Percentiles rank a stretch among this genome's conserved stretches.
Conservation (phyloP, 2,113 vertebrate genomes). For the Percina caprodes region DNA sequence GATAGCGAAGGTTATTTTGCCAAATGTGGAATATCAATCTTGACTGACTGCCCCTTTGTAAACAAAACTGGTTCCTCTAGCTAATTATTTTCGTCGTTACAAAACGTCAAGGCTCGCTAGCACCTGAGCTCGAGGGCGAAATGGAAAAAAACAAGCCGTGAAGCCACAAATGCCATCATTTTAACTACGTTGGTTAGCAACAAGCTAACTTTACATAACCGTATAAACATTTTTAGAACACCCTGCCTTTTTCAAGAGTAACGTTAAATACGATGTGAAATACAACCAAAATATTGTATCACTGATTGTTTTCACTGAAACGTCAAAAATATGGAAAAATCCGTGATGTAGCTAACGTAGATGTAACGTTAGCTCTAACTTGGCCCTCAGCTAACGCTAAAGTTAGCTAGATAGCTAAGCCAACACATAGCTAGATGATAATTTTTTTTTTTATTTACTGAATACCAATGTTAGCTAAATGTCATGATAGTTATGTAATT, state of each 20-base stretch:
- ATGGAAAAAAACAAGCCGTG: neutral
- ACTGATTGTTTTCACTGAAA: neutral
- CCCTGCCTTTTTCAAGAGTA: fast-evolving
- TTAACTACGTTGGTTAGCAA: conserved; percentile 6
- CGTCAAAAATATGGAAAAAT: conserved; percentile 10
- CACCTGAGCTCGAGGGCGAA: neutral
- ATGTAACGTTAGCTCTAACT: neutral
- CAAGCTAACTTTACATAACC: conserved; percentile 5
- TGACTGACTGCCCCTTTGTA: neutral
- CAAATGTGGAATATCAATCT: neutral
- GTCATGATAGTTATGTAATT: no score
- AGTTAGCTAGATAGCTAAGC: neutral
- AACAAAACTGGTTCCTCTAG: neutral
- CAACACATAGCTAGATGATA: neutral
- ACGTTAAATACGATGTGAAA: no score
- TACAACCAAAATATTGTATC: neutral
- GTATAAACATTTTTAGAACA: fast-evolving
- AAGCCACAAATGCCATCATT: conserved; percentile 13
- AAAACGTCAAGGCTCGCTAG: neutral
- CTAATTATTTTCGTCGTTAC: neutral
- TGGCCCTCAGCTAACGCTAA: neutral
- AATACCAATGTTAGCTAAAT: neutral
- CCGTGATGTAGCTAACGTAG: neutral
- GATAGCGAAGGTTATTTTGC: neutral
- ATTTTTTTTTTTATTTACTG: conserved; percentile 14